Evolutionary conservation across 23 tunicate species (phyloP).

Genomic region (Halocynthia roretzi): DNA sequence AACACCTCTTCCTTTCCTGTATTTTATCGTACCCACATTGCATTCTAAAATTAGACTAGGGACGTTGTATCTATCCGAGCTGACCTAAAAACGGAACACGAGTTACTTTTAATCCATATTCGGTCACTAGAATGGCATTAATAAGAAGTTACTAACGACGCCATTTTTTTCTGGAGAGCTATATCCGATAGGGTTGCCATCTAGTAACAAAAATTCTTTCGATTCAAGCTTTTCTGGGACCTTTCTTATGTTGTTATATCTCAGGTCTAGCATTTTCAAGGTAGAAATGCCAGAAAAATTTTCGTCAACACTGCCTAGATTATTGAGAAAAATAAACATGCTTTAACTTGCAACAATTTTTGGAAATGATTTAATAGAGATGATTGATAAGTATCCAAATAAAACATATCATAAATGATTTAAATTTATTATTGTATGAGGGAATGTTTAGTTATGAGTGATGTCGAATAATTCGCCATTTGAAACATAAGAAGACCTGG

Average conservation of each 20-base stretch:
- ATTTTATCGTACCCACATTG: conserved; percentile 1
- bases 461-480: too few relatives aligned
- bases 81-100: neutral
- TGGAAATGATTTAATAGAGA: too few relatives aligned
- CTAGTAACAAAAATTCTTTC: conserved; percentile 1
- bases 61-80: neutral
- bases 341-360: too few relatives aligned
- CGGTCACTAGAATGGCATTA: neutral
- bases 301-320: too few relatives aligned
- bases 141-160: neutral
- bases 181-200: conserved; percentile 24
- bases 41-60: neutral
- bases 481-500: too few relatives aligned
- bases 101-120: too few relatives aligned
- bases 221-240: neutral
- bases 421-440: too few relatives aligned
- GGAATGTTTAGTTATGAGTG: too few relatives aligned
- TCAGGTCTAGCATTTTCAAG: conserved; percentile 9
- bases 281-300: neutral
- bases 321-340: too few relatives aligned
- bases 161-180: neutral
- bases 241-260: conserved; percentile 7
- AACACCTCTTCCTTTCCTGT: neutral
- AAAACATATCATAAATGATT: too few relatives aligned
- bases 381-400: too few relatives aligned